Base-by-base conservation (phyloP, 2,888 invertebrate species). In the Chymomyza fuscimana region DNA sequence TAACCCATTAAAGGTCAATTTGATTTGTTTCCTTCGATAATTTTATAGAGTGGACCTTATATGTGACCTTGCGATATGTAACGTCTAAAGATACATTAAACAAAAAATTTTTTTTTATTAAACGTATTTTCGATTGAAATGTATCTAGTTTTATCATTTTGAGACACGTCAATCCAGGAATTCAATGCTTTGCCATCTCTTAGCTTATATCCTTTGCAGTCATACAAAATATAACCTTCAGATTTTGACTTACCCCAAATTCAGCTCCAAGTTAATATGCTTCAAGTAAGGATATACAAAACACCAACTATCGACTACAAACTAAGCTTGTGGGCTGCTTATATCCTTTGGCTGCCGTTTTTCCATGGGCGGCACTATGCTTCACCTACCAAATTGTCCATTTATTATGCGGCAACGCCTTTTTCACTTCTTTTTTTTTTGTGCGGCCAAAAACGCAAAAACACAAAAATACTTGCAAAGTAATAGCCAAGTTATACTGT, bases 371-470 rank as follows among this genome's bases (percentile, higher is more conserved):
- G 58, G 58, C 61, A 40, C 61, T 50, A 86, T 88, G 86, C 86
- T 83, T 83, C 87, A 86, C 75, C 89, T 82, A 82, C 80, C 84
- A 87, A 87, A 87, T 87, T 89, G 89, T 89, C 86, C 89, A 88
- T 89, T 88, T 88, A 89, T 88, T 89, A 89, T 88, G 89, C 89
- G 86, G 87, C 81, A 88, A 88, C 87, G 87, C 89, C 89, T 89
- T 85, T 83, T 87, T 83, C 88, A 86, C 89, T 89, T 89, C 81
- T 10, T 46, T 88, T 83, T 32, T 32, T 32, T 32, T 32, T 32
- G 32, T 32, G 5, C 78, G 77, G 75, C 80, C 79, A 51, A 19
- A 69, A 69, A 71, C 61, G 58, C 46, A 62, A 62, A 56, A 54
- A 51, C 12, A 36, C 16, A 67, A 52, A 76, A 76, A 65, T 46